Conservation (phyloP, 2,888 invertebrate species). For the Dynastes grantii region DNA sequence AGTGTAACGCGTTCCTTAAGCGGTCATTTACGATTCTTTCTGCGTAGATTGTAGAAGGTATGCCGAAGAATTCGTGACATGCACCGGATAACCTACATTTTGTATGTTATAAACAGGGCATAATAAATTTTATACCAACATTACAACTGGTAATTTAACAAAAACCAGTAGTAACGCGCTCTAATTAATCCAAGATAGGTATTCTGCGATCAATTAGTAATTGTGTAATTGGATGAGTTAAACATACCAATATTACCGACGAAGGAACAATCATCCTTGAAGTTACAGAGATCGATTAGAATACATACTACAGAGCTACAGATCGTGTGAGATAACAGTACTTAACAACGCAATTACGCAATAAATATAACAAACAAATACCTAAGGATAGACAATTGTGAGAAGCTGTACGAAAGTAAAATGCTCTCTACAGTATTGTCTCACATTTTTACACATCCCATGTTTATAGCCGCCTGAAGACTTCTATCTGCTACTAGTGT, state of each 20-base stretch:
- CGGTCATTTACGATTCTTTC: conserved; percentile 21
- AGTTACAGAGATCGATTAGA: not conserved
- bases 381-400: conserved; percentile 22
- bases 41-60: not conserved
- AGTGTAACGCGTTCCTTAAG: conserved; percentile 10
- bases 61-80: conserved; percentile 1
- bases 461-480: not conserved
- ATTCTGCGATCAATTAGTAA: not conserved
- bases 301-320: not conserved
- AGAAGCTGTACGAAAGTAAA: conserved; percentile 30
- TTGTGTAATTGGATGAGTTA: not conserved
- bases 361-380: not conserved
- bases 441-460: not conserved
- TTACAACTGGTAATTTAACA: too few species aligned
- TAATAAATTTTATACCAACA: too few species aligned
- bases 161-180: too few species aligned
- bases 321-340: not conserved
- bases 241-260: not conserved
- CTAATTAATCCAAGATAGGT: not conserved
- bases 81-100: conserved; percentile 26
- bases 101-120: too few species aligned
- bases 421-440: conserved; percentile 1
- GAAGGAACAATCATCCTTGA: not conserved
- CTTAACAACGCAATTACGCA: not conserved
- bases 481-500: not conserved